phyloP scores from a whole-genome alignment of 2,113 vertebrate species.

The Mastomys natalensis region DNA sequence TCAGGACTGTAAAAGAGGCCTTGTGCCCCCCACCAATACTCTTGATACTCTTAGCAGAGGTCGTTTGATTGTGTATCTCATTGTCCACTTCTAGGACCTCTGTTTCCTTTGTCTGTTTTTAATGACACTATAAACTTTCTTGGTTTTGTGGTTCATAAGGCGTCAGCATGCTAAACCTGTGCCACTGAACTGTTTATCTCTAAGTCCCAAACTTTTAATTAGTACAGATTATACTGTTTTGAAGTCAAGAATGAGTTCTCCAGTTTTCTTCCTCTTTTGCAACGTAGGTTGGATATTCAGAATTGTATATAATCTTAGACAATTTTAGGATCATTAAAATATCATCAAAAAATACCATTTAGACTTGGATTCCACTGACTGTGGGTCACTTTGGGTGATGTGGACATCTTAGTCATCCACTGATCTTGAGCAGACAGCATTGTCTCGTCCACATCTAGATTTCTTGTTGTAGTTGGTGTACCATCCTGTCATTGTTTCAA shows the following conservation, averaged over 20 bases:
- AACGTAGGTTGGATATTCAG: constrained; percentile 16
- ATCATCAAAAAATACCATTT: neutral
- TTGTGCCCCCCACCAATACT: neutral
- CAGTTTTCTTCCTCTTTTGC: neutral
- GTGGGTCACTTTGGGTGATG: neutral
- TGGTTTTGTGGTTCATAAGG: neutral
- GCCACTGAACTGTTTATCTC: neutral
- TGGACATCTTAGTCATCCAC: constrained; percentile 4
- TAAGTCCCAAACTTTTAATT: neutral
- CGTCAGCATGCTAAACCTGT: neutral
- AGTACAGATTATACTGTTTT: constrained; percentile 35
- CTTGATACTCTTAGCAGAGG: neutral
- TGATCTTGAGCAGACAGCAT: neutral
- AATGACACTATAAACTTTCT: neutral
- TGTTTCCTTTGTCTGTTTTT: neutral
- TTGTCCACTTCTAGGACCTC: constrained; percentile 9
- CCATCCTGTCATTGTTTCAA: neutral
- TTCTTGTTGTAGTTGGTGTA: neutral
- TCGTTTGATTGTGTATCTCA: neutral
- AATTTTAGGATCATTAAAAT: constrained; percentile 5
- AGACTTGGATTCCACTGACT: neutral
- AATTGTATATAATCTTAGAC: neutral
- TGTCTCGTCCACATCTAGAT: neutral
- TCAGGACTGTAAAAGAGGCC: neutral
- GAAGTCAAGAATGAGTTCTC: constrained; percentile 14